Evolutionary conservation across 2,888 invertebrate genomes (phyloP).

Genomic region (Calliopum simillimum): DNA sequence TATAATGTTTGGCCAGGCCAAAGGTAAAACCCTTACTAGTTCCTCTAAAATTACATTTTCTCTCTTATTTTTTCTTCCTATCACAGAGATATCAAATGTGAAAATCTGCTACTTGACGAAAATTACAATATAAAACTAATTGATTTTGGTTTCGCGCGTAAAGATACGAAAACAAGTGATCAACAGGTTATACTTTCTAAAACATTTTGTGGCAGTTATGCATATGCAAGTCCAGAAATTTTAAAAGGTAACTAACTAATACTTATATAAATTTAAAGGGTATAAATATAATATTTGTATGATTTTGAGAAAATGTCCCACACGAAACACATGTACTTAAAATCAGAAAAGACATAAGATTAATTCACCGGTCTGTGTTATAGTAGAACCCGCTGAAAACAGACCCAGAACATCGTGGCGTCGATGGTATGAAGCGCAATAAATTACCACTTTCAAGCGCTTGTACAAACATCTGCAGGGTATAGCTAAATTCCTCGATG

Average conservation of each 20-base stretch:
- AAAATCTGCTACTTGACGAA: slow-evolving; percentile 81
- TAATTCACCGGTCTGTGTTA: no score
- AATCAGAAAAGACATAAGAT: no score
- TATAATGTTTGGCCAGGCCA: no score
- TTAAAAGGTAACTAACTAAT: slow-evolving; percentile 69
- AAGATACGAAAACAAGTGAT: slow-evolving; percentile 75
- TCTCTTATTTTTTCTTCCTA: background rate
- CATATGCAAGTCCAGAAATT: slow-evolving; percentile 91
- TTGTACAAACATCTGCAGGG: no score
- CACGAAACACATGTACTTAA: no score
- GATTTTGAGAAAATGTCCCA: no score
- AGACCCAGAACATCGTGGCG: no score
- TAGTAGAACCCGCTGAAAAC: no score
- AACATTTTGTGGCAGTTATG: slow-evolving; percentile 91
- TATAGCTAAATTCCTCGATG: no score
- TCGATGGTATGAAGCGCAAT: no score
- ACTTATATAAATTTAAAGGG: background rate
- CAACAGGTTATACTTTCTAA: slow-evolving; percentile 78
- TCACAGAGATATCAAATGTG: slow-evolving; percentile 81
- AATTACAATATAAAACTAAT: slow-evolving; percentile 80
- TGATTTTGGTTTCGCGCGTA: slow-evolving; percentile 85
- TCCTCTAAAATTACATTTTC: background rate
- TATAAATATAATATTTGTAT: background rate
- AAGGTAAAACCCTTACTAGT: no score
- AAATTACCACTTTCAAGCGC: no score